Percentiles rank a stretch among this genome's conserved stretches.
Conservation (phyloP, 2,888 invertebrate genomes). For the Zaprionus bogoriensis region DNA sequence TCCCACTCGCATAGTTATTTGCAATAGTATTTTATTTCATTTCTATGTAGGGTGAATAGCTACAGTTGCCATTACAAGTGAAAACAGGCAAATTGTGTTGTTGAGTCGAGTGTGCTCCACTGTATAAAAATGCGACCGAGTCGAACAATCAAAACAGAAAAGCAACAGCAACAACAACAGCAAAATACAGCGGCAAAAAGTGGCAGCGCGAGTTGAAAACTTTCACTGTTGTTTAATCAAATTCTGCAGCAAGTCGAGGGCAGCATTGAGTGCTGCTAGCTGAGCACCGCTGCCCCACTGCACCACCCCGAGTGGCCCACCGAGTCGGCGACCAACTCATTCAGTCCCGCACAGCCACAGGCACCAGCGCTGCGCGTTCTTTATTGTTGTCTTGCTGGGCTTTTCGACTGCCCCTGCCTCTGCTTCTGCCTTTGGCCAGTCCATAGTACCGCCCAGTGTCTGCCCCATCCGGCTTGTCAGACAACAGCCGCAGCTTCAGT, state of each 20-base stretch:
- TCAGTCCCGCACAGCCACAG: constrained; percentile 36
- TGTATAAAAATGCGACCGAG: constrained; percentile 26
- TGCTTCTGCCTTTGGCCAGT: neutral
- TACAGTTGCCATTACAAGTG: constrained; percentile 36
- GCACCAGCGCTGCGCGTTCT: constrained; percentile 32
- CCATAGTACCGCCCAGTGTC: neutral
- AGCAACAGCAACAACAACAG: constrained; percentile 20
- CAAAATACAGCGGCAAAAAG: constrained; percentile 38
- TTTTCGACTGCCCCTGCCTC: constrained; percentile 26
- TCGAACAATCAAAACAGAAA: constrained; percentile 42
- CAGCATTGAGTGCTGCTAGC: constrained; percentile 67
- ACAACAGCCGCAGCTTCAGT: no score
- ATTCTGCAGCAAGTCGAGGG: constrained; percentile 69
- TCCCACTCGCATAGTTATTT: constrained; percentile 16
- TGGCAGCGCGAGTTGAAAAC: constrained; percentile 61
- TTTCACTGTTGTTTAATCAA: constrained; percentile 78
- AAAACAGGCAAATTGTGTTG: constrained; percentile 8
- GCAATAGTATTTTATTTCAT: no score
- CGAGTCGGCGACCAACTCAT: constrained; percentile 51
- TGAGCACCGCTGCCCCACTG: constrained; percentile 31
- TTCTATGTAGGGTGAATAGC: constrained; percentile 42
- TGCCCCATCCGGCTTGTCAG: neutral
- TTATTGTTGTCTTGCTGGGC: constrained; percentile 53
- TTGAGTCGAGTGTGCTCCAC: neutral
- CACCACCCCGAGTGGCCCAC: no score